Evolutionary conservation across 2,113 vertebrate genomes (phyloP), one percentile per base, ranked within the genome.

Genomic region (Odontophorus gujanensis): DNA sequence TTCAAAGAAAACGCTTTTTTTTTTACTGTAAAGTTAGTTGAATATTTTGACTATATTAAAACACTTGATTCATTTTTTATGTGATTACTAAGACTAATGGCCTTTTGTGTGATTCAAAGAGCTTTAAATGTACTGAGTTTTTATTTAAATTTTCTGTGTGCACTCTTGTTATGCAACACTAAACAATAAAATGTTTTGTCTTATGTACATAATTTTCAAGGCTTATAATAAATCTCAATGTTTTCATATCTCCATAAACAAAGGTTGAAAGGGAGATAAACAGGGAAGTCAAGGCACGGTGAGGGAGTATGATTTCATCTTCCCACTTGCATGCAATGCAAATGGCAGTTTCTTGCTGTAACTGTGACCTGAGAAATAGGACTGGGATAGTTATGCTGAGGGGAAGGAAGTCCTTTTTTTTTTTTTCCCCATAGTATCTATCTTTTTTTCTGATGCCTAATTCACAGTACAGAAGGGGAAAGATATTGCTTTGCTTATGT

Each of bases 81-180:
- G 74, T 5, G 30, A 77, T 92, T 92, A 62, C 47, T 32, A 81
- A 90, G 92, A 85, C 95, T 93, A 96, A 93, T 92, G 91, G 77
- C 62, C 48, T 92, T 92, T 93, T 77, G 61, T 92, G 63, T 69
- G 58, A 90, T 72, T 83, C 72, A 53, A 42, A 83, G 68, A 68
- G 47, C 50, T 93, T 85, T 66, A 76, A 71, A 86, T 21, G 22
- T 72, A 36, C 61, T 84, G 2, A 0, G 30, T 47, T 50, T 69
- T 43, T 74, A 47, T 90, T 65, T 71, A 81, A 75, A 81, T 89
- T 90, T 93, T 74, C 69, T 85, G 43, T 61, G 9, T 40, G 59
- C 79, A 30, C 38, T 45, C 40, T 80, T 69, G 11, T 92, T 92
- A 40, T 65, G 65, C 67, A 82, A 22, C 36, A 72, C 32, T 77